These are phyloP conservation scores for Pungitius pungitius DNA, from an alignment of 2,113 vertebrate genomes.

Conservation along the genomic window DNA sequence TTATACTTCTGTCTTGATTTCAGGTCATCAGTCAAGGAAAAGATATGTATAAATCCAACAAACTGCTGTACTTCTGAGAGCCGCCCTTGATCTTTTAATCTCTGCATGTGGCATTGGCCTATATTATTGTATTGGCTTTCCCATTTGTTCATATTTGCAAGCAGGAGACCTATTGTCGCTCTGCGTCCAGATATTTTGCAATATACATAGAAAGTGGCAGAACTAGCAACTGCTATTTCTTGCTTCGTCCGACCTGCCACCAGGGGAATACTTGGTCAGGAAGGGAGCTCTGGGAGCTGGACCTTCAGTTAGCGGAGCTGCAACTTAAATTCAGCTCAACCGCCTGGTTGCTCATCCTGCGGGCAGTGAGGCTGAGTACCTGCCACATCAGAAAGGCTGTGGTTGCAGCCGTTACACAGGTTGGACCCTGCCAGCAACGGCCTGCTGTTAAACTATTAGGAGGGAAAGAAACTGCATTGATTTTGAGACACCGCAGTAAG, in stretches of 20 bases:
- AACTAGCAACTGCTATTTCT: background rate
- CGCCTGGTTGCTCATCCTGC: too few species aligned
- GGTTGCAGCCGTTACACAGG: background rate
- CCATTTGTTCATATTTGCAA: background rate
- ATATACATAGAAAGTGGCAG: background rate
- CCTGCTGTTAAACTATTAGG: background rate
- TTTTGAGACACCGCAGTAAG: background rate
- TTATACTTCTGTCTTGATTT: background rate
- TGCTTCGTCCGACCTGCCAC: background rate
- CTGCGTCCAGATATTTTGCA: background rate
- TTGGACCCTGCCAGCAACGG: background rate
- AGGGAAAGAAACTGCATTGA: background rate
- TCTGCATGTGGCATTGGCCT: background rate
- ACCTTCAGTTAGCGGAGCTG: background rate
- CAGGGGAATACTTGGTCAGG: background rate
- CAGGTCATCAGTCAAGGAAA: background rate
- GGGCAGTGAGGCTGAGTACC: background rate
- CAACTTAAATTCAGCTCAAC: background rate
- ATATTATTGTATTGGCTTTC: background rate
- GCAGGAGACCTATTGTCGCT: background rate
- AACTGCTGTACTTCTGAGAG: background rate
- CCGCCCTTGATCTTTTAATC: background rate
- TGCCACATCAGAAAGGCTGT: background rate
- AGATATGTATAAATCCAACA: background rate
- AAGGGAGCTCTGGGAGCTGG: background rate